phyloP scores from a whole-genome alignment of 2,797 vertebrate species.

The Petrocephalus sullivani region DNA sequence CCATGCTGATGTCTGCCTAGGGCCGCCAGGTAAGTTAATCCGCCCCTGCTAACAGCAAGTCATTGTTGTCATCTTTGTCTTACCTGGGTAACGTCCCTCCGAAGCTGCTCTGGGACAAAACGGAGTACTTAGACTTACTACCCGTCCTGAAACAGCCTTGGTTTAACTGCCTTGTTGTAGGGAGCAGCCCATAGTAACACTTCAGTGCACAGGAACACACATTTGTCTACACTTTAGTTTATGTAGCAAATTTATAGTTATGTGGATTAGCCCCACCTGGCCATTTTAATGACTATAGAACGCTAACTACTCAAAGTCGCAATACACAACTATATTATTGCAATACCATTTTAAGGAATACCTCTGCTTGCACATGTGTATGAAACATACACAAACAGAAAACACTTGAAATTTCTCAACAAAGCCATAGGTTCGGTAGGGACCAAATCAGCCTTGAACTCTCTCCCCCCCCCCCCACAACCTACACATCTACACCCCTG shows the following conservation, averaged over 20 bases:
- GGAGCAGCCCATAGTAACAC: background rate
- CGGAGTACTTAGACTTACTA: background rate
- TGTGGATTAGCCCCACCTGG: background rate
- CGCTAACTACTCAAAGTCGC: background rate
- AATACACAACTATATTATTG: background rate
- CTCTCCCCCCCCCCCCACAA: background rate
- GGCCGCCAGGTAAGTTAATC: background rate
- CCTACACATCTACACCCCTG: background rate
- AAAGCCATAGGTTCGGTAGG: background rate
- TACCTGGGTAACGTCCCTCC: background rate
- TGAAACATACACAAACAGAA: background rate
- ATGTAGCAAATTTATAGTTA: background rate
- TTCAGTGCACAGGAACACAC: background rate
- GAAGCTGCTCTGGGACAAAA: background rate
- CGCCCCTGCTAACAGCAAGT: background rate
- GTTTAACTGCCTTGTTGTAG: background rate
- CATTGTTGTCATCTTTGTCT: background rate
- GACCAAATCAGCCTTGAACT: background rate
- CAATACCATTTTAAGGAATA: background rate
- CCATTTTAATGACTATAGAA: background rate
- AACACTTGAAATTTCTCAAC: background rate
- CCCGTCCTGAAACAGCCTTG: background rate
- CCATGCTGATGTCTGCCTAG: background rate
- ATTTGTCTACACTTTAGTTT: background rate
- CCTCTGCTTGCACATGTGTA: background rate